Evolutionary conservation across 2,113 vertebrate genomes (phyloP), one percentile per base, ranked within the genome.

Genomic region (Cnemophilus loriae): DNA sequence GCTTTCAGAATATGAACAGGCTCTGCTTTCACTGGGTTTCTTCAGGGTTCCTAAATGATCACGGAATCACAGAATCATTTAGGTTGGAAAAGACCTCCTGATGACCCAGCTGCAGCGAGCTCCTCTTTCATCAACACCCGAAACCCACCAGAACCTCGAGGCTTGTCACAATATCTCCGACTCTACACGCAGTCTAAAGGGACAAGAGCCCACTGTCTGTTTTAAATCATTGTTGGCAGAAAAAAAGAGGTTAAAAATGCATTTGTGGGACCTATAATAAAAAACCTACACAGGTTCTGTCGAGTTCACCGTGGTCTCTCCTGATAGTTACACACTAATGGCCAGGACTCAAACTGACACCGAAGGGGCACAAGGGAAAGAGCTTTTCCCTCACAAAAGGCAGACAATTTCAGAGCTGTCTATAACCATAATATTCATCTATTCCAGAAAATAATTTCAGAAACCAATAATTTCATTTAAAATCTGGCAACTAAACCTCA

Each of bases 81-180:
- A 10, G 26, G 21, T 8, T 67, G 52, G 59, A 23, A 20, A 63
- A 27, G 39, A 35, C 4, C 21, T 53, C 22, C 46, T 32, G 67
- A 10, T 16, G 61, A 12, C 4, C 21, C 46, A 64, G 35, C 9
- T 47, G 42, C 56, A 59, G 16, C 0, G 5, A 95, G 12, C 28
- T 69, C 70, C 41, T 79, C 39, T 42, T 81, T 22, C 4, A 44
- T 28, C 86, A 69, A 5, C 33, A 56, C 15, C 33, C 56, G 71
- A 42, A 30, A 26, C 7, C 2, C 14, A 53, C 6, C 46, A 87
- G 49, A 20, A 81, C 3, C 23, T 47, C 0, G 0, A 82, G 19
- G 33, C 6, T 87, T 53, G 7, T 33, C 84, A 39, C 1, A 2
- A 0, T 4, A 16, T 17, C 16, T 74, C 68, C n/a, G 67, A 4